These are phyloP conservation scores for Cenopis cana DNA, from an alignment of 2,888 invertebrate species.

Conservation along the genomic window DNA sequence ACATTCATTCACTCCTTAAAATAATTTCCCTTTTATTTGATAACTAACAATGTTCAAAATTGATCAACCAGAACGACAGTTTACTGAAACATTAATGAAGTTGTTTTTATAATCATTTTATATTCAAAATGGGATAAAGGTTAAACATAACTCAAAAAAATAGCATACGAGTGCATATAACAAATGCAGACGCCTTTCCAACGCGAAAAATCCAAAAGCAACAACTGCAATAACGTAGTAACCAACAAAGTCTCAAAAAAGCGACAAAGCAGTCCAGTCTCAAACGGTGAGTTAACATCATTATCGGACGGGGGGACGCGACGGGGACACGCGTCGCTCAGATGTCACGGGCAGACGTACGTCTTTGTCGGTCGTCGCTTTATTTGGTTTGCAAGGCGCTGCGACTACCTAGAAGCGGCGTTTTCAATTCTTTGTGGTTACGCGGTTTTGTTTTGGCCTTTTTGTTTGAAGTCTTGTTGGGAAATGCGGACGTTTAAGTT, in stretches of 20 bases:
- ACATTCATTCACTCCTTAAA: neutral
- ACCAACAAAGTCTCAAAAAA: constrained; percentile 70
- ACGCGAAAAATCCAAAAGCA: neutral
- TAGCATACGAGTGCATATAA: neutral
- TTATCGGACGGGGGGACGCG: constrained; percentile 66
- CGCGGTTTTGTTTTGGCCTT: constrained; percentile 37
- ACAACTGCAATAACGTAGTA: constrained; percentile 27
- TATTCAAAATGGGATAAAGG: neutral
- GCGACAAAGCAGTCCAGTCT: constrained; percentile 76
- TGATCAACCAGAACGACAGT: too few species aligned
- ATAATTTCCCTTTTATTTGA: neutral
- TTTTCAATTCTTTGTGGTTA: constrained; percentile 53
- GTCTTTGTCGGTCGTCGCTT: constrained; percentile 83
- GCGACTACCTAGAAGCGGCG: constrained; percentile 74
- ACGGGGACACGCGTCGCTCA: constrained; percentile 84
- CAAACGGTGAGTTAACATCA: constrained; percentile 83
- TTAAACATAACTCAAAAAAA: neutral
- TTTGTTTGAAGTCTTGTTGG: constrained; percentile 40
- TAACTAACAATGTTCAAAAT: too few species aligned
- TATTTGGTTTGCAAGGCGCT: constrained; percentile 73
- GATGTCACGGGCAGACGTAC: constrained; percentile 83
- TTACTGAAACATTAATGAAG: too few species aligned
- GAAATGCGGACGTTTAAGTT: constrained; percentile 18
- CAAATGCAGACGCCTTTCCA: neutral
- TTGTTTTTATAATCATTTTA: neutral